phyloP scores from a whole-genome alignment of 1,140 invertebrate species.

The Drosophila micromelanica region DNA sequence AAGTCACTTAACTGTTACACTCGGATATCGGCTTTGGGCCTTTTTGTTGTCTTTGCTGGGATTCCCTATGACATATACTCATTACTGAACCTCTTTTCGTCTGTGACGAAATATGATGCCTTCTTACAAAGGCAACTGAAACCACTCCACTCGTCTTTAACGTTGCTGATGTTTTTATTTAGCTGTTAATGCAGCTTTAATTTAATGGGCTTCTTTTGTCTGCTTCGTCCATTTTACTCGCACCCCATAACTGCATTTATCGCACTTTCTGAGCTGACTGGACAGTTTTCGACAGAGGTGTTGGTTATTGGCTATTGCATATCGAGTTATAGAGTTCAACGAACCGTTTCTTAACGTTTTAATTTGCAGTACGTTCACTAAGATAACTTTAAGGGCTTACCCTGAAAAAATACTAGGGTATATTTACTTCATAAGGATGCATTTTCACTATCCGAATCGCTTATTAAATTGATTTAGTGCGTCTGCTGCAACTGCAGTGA shows the following conservation, averaged over 20 bases:
- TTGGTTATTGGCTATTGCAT: conserved; percentile 46
- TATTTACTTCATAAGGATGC: no score
- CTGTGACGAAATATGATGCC: conserved; percentile 68
- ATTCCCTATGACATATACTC: not conserved
- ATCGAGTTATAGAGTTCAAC: conserved; percentile 29
- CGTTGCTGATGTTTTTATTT: conserved; percentile 42
- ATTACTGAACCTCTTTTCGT: conserved; percentile 31
- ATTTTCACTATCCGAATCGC: not conserved
- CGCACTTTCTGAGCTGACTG: conserved; percentile 54
- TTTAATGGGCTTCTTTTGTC: conserved; percentile 76
- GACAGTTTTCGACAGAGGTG: conserved; percentile 68
- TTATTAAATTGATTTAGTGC: conserved; percentile 77
- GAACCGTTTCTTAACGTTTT: conserved; percentile 21
- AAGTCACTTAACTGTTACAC: conserved; percentile 52
- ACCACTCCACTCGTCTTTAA: conserved; percentile 6
- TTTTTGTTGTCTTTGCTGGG: not conserved
- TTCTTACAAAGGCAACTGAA: conserved; percentile 33
- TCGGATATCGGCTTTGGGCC: conserved; percentile 38
- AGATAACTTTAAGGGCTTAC: not conserved
- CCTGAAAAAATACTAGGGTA: no score
- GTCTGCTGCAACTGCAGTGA: conserved; percentile 38
- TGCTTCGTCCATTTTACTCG: conserved; percentile 48
- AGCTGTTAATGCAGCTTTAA: conserved; percentile 75
- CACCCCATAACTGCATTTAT: conserved; percentile 47
- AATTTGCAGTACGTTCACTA: not conserved